These are phyloP conservation scores for Brachypteracias leptosomus DNA, from an alignment of 2,113 vertebrate genomes.

Conservation along the genomic window DNA sequence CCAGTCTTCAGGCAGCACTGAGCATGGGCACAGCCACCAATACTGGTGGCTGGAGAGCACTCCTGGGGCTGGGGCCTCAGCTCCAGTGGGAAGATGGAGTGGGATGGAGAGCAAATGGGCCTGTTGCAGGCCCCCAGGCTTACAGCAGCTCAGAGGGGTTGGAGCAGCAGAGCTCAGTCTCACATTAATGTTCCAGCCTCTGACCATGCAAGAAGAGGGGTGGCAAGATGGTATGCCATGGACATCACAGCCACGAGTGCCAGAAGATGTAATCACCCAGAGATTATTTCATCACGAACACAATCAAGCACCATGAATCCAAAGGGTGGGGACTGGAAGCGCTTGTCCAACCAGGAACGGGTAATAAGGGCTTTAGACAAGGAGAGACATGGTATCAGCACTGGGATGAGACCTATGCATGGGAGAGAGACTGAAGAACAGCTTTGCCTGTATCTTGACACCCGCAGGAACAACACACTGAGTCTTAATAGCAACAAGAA, in stretches of 20 bases:
- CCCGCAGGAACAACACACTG: fast-evolving
- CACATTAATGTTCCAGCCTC: neutral
- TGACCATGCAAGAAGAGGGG: neutral
- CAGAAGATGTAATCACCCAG: neutral
- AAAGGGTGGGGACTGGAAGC: neutral
- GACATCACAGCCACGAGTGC: neutral
- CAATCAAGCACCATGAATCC: neutral
- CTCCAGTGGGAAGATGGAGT: neutral
- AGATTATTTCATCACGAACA: neutral
- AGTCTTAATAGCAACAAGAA: neutral
- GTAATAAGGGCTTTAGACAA: neutral
- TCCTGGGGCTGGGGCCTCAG: neutral
- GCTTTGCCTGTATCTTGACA: neutral
- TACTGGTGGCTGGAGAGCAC: neutral
- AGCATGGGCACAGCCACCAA: neutral
- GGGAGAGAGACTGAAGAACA: neutral
- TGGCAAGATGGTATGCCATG: fast-evolving
- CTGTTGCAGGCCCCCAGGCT: neutral
- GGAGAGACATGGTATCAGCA: neutral
- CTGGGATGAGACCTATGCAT: fast-evolving
- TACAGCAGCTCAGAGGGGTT: neutral
- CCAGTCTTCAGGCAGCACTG: neutral
- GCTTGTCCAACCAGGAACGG: neutral
- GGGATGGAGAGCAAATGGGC: neutral
- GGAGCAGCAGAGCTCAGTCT: neutral